These are phyloP conservation scores for Lapara coniferarum DNA, from an alignment of 2,888 invertebrate species.

Conservation along the genomic window DNA sequence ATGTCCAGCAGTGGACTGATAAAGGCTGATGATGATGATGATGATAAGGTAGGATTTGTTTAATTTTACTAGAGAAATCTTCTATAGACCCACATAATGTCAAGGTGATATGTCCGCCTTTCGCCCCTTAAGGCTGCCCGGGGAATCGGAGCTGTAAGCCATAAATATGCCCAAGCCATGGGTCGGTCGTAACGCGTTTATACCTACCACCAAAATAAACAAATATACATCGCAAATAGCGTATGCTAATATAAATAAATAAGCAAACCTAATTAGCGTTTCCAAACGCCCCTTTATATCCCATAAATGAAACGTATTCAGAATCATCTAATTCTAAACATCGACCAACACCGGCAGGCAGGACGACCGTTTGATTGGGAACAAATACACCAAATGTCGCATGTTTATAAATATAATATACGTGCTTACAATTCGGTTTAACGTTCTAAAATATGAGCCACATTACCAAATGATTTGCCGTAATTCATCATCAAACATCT, in stretches of 20 bases:
- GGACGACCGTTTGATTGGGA: conserved; percentile 10
- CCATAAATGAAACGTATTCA: conserved; percentile 3
- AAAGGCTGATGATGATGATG: no score
- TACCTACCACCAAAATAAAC: not conserved
- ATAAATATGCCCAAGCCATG: not conserved
- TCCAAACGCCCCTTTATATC: not conserved
- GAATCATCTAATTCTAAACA: conserved; percentile 3
- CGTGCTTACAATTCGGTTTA: not conserved
- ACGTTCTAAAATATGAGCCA: not conserved
- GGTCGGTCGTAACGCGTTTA: not conserved
- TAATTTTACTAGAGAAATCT: not conserved
- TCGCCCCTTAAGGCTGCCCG: not conserved
- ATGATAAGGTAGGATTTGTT: no score
- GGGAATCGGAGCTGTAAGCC: not conserved
- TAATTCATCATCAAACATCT: conserved; percentile 5
- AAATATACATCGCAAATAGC: no score
- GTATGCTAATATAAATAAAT: not conserved
- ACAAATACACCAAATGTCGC: not conserved
- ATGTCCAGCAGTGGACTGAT: no score
- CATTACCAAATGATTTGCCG: not conserved
- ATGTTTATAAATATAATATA: conserved; percentile 16
- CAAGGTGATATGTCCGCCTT: not conserved
- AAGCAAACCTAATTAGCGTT: not conserved
- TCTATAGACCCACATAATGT: not conserved
- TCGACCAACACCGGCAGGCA: not conserved